A percentile compares a stretch with the other conserved stretches of the same genome.
Evolutionary conservation across 1,140 invertebrate genomes (phyloP).

Genomic region (Anoplolepis gracilipes): DNA sequence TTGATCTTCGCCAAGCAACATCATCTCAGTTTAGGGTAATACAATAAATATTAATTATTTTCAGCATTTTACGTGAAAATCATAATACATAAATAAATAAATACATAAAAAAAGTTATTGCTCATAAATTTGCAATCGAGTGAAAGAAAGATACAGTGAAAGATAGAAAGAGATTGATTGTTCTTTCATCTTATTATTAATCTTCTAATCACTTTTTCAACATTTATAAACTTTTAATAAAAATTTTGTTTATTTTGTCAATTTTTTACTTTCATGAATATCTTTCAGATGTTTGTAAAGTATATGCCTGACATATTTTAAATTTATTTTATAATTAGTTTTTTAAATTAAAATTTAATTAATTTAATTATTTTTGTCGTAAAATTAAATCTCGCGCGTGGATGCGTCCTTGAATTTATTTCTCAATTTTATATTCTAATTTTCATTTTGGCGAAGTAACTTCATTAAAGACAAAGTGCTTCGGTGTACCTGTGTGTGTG

Average conservation of each 20-base stretch:
- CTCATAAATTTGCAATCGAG: slow-evolving; percentile 13
- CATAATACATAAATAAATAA: neutral
- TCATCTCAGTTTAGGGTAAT: neutral
- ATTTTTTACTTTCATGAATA: neutral
- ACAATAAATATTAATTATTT: slow-evolving; percentile 31
- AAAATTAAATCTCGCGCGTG: no score
- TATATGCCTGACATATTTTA: neutral
- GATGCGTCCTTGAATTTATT: no score
- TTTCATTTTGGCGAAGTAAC: neutral
- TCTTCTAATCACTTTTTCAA: neutral
- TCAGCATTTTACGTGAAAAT: neutral
- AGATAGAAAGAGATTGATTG: neutral
- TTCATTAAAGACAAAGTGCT: slow-evolving; percentile 10
- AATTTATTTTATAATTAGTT: neutral
- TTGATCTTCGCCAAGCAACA: slow-evolving; percentile 22
- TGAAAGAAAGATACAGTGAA: neutral
- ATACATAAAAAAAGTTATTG: neutral
- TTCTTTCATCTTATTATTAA: neutral
- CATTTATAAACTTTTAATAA: neutral
- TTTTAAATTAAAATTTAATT: no score
- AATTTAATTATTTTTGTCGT: slow-evolving; percentile 11
- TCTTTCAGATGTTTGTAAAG: neutral
- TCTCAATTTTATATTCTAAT: neutral
- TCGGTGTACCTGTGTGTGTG: neutral
- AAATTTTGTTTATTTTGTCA: neutral